Evolutionary conservation across 53 echinoderm and acorn worm genomes (phyloP).

Genomic region (Echinarachnius parma): DNA sequence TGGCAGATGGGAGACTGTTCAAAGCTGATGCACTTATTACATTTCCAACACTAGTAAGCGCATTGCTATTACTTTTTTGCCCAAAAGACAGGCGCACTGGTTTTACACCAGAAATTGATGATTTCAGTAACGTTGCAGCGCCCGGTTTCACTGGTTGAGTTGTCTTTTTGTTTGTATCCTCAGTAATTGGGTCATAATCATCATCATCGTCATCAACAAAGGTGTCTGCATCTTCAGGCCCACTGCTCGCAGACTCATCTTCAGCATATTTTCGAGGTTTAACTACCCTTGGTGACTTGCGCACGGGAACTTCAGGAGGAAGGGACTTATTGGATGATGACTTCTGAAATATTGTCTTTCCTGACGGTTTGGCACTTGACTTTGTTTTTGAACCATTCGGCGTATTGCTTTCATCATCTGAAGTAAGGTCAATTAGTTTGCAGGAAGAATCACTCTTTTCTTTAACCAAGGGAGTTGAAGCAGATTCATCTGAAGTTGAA

Average conservation of each 20-base stretch:
- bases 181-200: conserved; percentile 13
- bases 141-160: background rate
- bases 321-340: too few relatives aligned
- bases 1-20: too few relatives aligned
- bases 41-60: too few relatives aligned
- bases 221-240: conserved; percentile 13
- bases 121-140: background rate
- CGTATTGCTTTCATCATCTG: background rate
- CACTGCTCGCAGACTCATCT: background rate
- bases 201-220: background rate
- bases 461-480: background rate
- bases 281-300: conserved; percentile 25
- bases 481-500: background rate
- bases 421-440: conserved; percentile 14
- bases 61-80: background rate
- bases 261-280: conserved; percentile 14
- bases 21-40: too few relatives aligned
- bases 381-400: background rate
- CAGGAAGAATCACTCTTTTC: background rate
- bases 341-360: background rate
- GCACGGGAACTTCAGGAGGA: too few relatives aligned
- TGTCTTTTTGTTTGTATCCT: background rate
- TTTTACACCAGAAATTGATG: background rate
- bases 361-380: background rate
- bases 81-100: background rate